Evolutionary conservation across 2,113 vertebrate genomes (phyloP).

Genomic region (Calidris pygmaea): DNA sequence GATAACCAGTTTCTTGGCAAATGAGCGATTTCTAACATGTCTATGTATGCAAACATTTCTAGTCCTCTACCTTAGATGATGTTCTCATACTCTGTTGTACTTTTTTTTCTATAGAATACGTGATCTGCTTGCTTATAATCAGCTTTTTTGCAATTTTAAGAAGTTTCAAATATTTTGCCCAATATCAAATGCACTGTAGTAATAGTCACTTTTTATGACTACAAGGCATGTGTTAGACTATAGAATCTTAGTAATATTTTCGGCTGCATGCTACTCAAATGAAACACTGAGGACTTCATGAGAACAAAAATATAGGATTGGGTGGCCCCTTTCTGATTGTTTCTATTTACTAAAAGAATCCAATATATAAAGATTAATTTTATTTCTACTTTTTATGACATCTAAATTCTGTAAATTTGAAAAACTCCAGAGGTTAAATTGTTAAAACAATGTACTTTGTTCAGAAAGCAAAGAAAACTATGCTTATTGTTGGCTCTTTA

Average conservation of each 20-base stretch:
- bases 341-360: background rate
- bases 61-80: too few relatives aligned
- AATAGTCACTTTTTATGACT: background rate
- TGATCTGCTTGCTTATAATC: background rate
- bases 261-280: background rate
- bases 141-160: background rate
- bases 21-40: background rate
- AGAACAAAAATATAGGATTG: background rate
- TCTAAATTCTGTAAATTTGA: background rate
- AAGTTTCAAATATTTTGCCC: background rate
- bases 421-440: background rate
- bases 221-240: background rate
- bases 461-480: background rate
- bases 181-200: too few relatives aligned
- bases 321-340: background rate
- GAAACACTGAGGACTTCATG: background rate
- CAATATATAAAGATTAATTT: background rate
- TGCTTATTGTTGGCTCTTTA: background rate
- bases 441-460: background rate
- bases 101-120: background rate
- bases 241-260: background rate
- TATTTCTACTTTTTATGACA: background rate
- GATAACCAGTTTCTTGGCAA: background rate
- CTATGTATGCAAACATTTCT: background rate
- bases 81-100: too few relatives aligned